Conservation (phyloP, 1,140 invertebrate species). For the Camponotus floridanus region DNA sequence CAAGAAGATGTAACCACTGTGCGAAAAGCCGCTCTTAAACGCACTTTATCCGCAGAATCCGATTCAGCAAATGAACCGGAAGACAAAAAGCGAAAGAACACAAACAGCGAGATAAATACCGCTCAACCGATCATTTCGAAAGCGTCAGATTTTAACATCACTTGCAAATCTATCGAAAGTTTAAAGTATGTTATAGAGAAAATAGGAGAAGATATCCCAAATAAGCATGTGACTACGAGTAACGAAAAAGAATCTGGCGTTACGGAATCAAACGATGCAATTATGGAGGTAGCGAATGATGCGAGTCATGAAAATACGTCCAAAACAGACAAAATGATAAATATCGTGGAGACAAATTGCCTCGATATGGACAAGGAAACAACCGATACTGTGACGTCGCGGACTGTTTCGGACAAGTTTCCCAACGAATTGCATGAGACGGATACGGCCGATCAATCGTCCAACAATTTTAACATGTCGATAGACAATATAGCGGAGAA, state of each 20-base stretch:
- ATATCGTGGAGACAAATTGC: slow-evolving; percentile 22
- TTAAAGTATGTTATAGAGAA: slow-evolving; percentile 80
- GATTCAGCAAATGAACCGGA: slow-evolving; percentile 48
- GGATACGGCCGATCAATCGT: slow-evolving; percentile 5
- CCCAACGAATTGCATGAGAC: background rate
- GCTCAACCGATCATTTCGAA: slow-evolving; percentile 55
- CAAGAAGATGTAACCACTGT: slow-evolving; percentile 36
- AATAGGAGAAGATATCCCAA: slow-evolving; percentile 76
- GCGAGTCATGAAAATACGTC: slow-evolving; percentile 19
- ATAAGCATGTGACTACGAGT: slow-evolving; percentile 22
- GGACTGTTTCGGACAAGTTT: background rate
- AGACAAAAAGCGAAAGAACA: slow-evolving; percentile 69
- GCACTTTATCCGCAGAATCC: slow-evolving; percentile 52
- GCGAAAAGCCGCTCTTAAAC: slow-evolving; percentile 70
- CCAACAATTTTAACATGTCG: slow-evolving; percentile 62
- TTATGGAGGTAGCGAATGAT: background rate
- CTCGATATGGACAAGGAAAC: slow-evolving; percentile 35
- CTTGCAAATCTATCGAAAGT: slow-evolving; percentile 82
- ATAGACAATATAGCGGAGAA: slow-evolving; percentile 53
- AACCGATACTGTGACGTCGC: background rate
- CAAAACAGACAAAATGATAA: background rate
- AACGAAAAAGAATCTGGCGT: slow-evolving; percentile 45
- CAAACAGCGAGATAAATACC: slow-evolving; percentile 33
- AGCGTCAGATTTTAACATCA: slow-evolving; percentile 72
- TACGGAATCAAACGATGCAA: slow-evolving; percentile 20